Conservation (phyloP, 1,140 invertebrate species). For the Hermatobates lingyangjiaoensis region DNA sequence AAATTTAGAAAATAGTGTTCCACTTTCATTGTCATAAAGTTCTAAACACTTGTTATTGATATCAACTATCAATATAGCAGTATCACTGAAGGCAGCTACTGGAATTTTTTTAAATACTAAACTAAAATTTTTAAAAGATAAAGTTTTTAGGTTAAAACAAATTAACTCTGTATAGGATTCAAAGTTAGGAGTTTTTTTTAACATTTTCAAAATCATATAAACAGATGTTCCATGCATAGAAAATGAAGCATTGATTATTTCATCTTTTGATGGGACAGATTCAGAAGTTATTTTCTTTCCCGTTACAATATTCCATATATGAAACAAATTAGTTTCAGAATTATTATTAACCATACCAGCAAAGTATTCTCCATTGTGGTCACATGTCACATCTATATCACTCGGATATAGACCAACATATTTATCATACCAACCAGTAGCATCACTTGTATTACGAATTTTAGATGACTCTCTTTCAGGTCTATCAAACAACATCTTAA, state of each 20-base stretch:
- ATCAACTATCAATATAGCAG: constrained; percentile 6
- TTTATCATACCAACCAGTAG: constrained; percentile 10
- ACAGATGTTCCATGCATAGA: constrained; percentile 1
- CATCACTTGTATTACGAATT: constrained; percentile 1
- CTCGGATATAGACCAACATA: constrained; percentile 11
- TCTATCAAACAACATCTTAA: constrained; percentile 8
- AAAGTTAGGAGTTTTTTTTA: neutral
- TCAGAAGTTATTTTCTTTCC: constrained; percentile 7
- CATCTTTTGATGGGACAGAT: constrained; percentile 3
- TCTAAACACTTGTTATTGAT: neutral
- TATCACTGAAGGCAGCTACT: neutral
- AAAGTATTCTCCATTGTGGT: constrained; percentile 13
- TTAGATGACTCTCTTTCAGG: constrained; percentile 1
- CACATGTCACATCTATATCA: constrained; percentile 10
- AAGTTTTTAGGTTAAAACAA: neutral
- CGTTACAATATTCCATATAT: constrained; percentile 12
- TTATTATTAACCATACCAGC: constrained; percentile 5
- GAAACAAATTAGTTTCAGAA: constrained; percentile 1
- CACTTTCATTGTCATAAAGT: constrained; percentile 2
- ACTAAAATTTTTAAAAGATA: constrained; percentile 6
- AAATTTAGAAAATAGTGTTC: neutral
- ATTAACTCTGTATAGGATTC: neutral
- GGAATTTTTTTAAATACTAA: constrained; percentile 7
- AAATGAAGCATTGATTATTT: neutral
- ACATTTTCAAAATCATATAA: constrained; percentile 4